Conservation (phyloP, 2,797 vertebrate species). For the Parambassis ranga region DNA sequence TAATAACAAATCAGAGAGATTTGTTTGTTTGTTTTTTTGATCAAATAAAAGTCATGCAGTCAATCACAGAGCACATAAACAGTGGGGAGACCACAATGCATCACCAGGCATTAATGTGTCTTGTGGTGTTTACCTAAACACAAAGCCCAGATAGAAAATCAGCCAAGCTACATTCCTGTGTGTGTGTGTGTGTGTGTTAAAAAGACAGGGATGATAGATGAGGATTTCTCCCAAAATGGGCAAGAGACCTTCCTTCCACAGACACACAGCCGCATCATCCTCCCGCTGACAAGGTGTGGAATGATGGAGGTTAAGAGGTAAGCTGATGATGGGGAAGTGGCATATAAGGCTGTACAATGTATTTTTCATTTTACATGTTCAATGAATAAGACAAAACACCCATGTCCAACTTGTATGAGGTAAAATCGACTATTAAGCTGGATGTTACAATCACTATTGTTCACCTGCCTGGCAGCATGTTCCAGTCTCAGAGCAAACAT, state of each 20-base stretch:
- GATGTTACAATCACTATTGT: constrained; percentile 62
- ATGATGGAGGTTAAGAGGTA: neutral
- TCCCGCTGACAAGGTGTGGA: neutral
- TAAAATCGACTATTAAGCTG: constrained; percentile 36
- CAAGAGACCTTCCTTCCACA: constrained; percentile 27
- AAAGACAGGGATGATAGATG: constrained; percentile 33
- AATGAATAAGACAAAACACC: neutral
- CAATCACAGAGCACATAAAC: constrained; percentile 34
- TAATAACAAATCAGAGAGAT: too few species aligned
- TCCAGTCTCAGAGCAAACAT: constrained; percentile 17
- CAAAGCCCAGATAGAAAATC: constrained; percentile 34
- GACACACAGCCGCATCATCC: constrained; percentile 2
- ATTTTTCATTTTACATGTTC: neutral
- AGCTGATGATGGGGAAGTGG: neutral
- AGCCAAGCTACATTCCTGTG: constrained; percentile 34
- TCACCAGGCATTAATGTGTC: constrained; percentile 3
- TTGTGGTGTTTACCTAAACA: constrained; percentile 58
- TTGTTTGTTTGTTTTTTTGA: too few species aligned
- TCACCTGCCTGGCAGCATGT: constrained; percentile 43
- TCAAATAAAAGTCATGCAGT: constrained; percentile 19
- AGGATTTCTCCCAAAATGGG: constrained; percentile 36
- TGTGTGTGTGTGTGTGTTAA: neutral
- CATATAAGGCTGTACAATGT: neutral
- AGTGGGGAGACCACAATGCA: constrained; percentile 26
- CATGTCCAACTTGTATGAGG: constrained; percentile 14